Percentiles rank a stretch among this genome's conserved stretches.
Evolutionary conservation across 2,113 vertebrate genomes (phyloP).

Genomic region (Rhombomys opimus): DNA sequence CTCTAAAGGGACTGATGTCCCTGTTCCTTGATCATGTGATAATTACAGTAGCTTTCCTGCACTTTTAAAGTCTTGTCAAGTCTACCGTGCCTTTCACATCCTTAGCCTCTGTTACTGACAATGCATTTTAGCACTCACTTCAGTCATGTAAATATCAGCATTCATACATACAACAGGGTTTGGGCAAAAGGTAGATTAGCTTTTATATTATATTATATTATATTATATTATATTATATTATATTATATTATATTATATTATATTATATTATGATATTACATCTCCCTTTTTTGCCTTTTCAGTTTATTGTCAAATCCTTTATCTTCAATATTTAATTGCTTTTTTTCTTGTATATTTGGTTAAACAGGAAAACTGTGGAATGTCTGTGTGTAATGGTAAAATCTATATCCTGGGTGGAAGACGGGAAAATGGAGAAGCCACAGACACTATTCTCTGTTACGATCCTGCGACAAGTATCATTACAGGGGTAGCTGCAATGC

Average conservation of each 20-base stretch:
- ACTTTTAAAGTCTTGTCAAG: neutral
- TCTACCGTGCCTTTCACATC: neutral
- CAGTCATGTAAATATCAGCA: neutral
- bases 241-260: no score
- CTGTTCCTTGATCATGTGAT: neutral
- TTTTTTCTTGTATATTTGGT: constrained; percentile 75
- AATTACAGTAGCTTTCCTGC: neutral
- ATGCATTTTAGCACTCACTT: neutral
- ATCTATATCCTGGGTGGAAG: constrained; percentile 98
- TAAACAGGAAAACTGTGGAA: constrained; percentile 97
- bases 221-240: no score
- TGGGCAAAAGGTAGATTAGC: neutral
- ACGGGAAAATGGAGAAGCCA: constrained; percentile 95
- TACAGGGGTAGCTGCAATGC: constrained; percentile 97
- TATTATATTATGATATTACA: neutral
- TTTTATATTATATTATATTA: neutral
- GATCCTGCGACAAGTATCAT: constrained; percentile 97
- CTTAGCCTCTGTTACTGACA: neutral
- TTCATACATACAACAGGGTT: neutral
- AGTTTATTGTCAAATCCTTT: constrained; percentile 45
- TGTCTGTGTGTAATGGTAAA: constrained; percentile 99
- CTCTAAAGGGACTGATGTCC: neutral
- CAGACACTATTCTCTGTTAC: constrained; percentile 96
- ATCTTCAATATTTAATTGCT: constrained; percentile 53
- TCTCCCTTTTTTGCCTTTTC: constrained; percentile 12